These are phyloP conservation scores for Dipodomys spectabilis DNA, from an alignment of 2,113 vertebrate genomes.

Conservation along the genomic window DNA sequence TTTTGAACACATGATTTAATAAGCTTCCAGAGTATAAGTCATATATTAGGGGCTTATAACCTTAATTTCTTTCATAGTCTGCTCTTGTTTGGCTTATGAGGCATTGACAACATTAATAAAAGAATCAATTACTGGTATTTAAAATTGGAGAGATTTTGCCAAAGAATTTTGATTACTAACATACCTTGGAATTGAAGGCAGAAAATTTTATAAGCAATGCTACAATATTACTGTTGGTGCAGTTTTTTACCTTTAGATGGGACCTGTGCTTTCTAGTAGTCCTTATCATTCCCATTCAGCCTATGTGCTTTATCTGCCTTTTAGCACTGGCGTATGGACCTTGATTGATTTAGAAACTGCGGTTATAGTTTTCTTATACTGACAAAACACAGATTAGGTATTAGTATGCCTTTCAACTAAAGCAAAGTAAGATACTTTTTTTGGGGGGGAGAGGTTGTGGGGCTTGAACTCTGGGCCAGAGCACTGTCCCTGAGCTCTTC, in stretches of 20 bases:
- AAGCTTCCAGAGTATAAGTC: background rate
- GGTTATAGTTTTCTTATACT: conserved; percentile 32
- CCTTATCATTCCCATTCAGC: background rate
- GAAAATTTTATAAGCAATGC: background rate
- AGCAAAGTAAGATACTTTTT: background rate
- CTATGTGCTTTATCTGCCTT: background rate
- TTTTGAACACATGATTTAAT: conserved; percentile 16
- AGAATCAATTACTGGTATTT: conserved; percentile 23
- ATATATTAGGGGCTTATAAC: background rate
- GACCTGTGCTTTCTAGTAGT: background rate
- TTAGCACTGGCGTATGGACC: background rate
- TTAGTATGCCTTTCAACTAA: conserved; percentile 4
- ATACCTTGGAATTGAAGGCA: background rate
- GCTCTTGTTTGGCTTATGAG: background rate
- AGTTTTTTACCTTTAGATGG: background rate
- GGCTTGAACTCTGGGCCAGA: too few species aligned
- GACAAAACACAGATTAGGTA: conserved; percentile 14
- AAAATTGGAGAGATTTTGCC: conserved; percentile 29
- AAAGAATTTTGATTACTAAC: conserved; percentile 16
- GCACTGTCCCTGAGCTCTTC: too few species aligned
- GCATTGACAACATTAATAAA: conserved; percentile 2
- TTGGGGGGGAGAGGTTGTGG: too few species aligned
- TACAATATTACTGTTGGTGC: background rate
- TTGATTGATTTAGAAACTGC: conserved; percentile 48
- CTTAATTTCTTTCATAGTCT: background rate